Percentiles rank a stretch among this genome's conserved stretches.
These are phyloP conservation scores for Volucella zonaria DNA, from an alignment of 2,888 invertebrate species.

Conservation along the genomic window DNA sequence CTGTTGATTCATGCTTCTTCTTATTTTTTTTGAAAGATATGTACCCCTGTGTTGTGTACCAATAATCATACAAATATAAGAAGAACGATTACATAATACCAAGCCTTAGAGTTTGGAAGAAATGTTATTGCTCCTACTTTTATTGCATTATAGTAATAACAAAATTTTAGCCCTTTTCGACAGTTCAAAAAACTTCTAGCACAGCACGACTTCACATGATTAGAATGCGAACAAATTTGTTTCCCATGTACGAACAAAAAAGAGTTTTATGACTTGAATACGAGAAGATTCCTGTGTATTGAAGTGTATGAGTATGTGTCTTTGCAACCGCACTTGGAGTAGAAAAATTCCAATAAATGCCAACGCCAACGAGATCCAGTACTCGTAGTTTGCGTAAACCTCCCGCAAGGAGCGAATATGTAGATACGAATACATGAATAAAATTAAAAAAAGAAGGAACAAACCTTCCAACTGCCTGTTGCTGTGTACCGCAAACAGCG, in stretches of 20 bases:
- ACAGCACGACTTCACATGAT: conserved; percentile 12
- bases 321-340: background rate
- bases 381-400: conserved; percentile 46
- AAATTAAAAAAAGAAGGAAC: conserved; percentile 10
- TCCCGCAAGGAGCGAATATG: background rate
- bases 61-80: background rate
- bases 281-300: background rate
- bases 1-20: background rate
- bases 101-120: background rate
- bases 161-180: background rate
- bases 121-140: background rate
- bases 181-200: background rate
- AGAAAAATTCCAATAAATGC: conserved; percentile 35
- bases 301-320: background rate
- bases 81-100: conserved; percentile 14
- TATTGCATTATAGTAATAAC: conserved; percentile 16
- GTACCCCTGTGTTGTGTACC: background rate
- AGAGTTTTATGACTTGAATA: conserved; percentile 9
- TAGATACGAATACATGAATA: conserved; percentile 8
- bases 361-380: conserved; percentile 7
- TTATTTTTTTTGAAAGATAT: too few relatives aligned
- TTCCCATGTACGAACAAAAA: conserved; percentile 3
- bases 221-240: conserved; percentile 8
- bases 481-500: conserved; percentile 39
- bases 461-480: conserved; percentile 60